A percentile compares a stretch with the other conserved stretches of the same genome.
phyloP scores from a whole-genome alignment of 2,797 vertebrate species.

The Schizopygopsis pylzovi region DNA sequence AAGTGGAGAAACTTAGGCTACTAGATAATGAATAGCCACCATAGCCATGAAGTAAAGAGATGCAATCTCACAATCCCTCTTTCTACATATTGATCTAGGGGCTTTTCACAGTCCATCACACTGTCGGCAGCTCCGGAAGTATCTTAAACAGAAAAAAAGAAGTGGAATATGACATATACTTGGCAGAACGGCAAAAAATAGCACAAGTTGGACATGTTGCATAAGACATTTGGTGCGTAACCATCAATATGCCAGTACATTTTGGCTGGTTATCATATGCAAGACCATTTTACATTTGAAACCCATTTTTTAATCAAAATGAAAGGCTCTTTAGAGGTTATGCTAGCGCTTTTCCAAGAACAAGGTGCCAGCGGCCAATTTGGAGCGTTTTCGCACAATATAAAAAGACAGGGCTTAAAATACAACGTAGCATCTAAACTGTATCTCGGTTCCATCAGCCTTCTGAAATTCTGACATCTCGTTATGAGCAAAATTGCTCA shows the following conservation, averaged over 20 bases:
- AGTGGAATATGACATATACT: background rate
- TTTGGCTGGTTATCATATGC: background rate
- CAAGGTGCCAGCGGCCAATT: background rate
- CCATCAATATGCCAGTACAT: background rate
- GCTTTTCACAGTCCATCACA: background rate
- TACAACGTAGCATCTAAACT: constrained; percentile 7
- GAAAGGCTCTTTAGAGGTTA: background rate
- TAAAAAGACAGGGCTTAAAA: background rate
- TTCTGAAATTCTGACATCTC: background rate
- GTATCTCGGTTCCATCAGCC: background rate
- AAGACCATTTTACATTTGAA: background rate
- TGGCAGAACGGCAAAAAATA: background rate
- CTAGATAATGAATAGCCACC: background rate
- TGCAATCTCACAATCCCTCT: too few species aligned
- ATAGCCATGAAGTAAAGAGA: background rate
- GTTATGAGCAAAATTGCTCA: constrained; percentile 2
- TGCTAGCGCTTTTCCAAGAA: background rate
- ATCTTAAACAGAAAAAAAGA: background rate
- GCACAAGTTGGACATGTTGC: background rate
- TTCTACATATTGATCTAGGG: background rate
- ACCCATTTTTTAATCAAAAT: background rate
- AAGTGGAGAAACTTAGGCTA: background rate
- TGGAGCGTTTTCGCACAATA: background rate
- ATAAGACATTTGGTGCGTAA: background rate
- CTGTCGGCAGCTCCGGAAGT: background rate